Base-by-base conservation (phyloP, 2,797 vertebrate species). In the Galago senegalensis region DNA sequence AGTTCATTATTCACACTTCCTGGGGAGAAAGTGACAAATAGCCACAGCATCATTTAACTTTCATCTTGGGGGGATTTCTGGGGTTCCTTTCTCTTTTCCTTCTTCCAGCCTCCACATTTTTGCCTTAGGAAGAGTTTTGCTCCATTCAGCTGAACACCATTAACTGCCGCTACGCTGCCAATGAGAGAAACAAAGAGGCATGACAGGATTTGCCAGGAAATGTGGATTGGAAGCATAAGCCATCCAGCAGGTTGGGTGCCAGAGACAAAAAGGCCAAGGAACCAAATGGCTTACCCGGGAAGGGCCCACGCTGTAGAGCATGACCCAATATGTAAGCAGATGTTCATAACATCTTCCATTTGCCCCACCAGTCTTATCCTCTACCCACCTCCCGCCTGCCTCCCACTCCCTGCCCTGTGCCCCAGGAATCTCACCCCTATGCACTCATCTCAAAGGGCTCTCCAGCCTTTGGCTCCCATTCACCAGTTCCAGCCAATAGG, bases 1-100 rank as follows among this genome's bases (percentile, higher is more conserved):
- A 20, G 27, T 58, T 76, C 11, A 13, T n/a, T 56, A 53, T 31
- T 72, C 61, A 53, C 37, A 18, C 17, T 87, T 91, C 56, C 80
- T 16, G 37, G 53, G 29, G 20, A 92, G 61, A 75, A 46, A 37
- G 70, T 18, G 43, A 43, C 83, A 81, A 81, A 34, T 49, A 83
- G 58, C 58, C 56, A 20, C 12, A 14, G 91, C 56, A 58, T 49
- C 65, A 29, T 29, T 79, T 58, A 25, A 4, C 72, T 63, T 75
- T 87, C 37, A 49, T 60, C 86, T 81, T 73, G 25, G 58, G 58
- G 29, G 23, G 53, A 69, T 89, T 96, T 94, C 70, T 7, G 56
- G 40, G 60, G 40, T 73, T 87, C 69, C 27, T 60, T 85, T 76
- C 25, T 67, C 53, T 72, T 87, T 93, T 82, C n/a, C 34, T 46